Percentiles rank a stretch among this genome's conserved stretches.
phyloP scores from a whole-genome alignment of 64 coral and sea anemone genomes.

The Platygyra sinensis region DNA sequence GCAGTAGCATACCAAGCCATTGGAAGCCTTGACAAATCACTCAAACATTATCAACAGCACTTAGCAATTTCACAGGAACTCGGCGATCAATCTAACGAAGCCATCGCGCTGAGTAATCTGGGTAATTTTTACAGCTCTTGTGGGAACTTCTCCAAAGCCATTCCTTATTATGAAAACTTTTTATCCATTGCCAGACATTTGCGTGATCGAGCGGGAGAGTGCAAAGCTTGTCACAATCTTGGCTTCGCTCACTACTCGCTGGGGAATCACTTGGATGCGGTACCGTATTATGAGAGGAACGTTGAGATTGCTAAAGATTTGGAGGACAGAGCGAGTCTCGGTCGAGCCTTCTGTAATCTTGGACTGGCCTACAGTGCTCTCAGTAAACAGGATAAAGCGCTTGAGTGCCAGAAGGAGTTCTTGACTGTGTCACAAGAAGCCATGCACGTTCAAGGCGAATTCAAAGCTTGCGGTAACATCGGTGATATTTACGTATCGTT shows the following conservation, averaged over 20 bases:
- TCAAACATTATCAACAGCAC: constrained; percentile 96
- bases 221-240: constrained; percentile 97
- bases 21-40: constrained; percentile 83
- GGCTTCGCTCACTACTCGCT: constrained; percentile 90
- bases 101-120: constrained; percentile 82
- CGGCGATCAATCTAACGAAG: constrained; percentile 80
- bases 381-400: constrained; percentile 70
- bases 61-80: constrained; percentile 75
- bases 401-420: constrained; percentile 81
- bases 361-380: constrained; percentile 83
- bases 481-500: constrained; percentile 86
- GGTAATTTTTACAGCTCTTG: constrained; percentile 98
- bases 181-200: constrained; percentile 59
- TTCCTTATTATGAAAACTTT: constrained; percentile 91
- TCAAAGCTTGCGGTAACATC: constrained; percentile 89
- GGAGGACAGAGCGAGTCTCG: constrained; percentile 82
- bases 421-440: constrained; percentile 75
- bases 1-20: constrained; percentile 97
- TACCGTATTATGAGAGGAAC: constrained; percentile 86
- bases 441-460: constrained; percentile 65
- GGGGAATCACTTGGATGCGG: constrained; percentile 78
- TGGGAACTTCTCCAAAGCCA: constrained; percentile 83
- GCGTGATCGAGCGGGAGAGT: constrained; percentile 76
- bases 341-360: constrained; percentile 82
- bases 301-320: constrained; percentile 76